Evolutionary conservation across 2,888 invertebrate species (phyloP).

Genomic region (Conchocele bisecta): DNA sequence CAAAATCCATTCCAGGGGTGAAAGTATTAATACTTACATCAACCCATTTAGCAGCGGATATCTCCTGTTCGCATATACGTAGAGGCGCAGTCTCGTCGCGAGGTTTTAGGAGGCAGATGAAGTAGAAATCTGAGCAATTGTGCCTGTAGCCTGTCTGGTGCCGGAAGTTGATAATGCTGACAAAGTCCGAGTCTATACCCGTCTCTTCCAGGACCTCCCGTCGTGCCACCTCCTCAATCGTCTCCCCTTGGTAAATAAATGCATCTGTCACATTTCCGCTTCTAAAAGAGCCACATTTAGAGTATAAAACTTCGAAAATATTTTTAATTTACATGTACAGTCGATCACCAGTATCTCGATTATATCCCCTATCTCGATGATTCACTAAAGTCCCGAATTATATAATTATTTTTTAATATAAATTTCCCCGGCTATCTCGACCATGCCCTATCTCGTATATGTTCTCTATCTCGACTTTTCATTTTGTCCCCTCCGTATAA

Average conservation of each 20-base stretch:
- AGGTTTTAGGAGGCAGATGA: conserved; percentile 89
- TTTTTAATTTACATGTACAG: no score
- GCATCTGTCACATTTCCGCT: no score
- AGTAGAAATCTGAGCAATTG: conserved; percentile 93
- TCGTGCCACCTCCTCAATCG: conserved; percentile 90
- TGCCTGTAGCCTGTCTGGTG: conserved; percentile 90
- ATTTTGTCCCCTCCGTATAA: no score
- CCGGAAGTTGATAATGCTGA: conserved; percentile 89
- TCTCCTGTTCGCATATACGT: conserved; percentile 89
- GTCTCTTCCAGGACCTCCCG: conserved; percentile 97
- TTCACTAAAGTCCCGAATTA: no score
- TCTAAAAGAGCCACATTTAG: no score
- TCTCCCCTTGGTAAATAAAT: conserved; percentile 87
- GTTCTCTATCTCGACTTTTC: no score
- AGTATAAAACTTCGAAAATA: no score
- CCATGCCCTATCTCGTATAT: no score
- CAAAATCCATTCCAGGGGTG: not conserved
- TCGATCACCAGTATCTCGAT: no score
- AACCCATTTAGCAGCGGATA: conserved; percentile 92
- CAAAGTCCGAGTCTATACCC: conserved; percentile 90
- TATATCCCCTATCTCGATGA: no score
- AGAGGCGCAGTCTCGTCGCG: conserved; percentile 86
- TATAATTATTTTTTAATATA: no score
- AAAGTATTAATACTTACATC: conserved; percentile 82
- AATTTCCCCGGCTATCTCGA: no score